Conservation (phyloP, 2,888 invertebrate genomes). For the Eristalis tenax region DNA sequence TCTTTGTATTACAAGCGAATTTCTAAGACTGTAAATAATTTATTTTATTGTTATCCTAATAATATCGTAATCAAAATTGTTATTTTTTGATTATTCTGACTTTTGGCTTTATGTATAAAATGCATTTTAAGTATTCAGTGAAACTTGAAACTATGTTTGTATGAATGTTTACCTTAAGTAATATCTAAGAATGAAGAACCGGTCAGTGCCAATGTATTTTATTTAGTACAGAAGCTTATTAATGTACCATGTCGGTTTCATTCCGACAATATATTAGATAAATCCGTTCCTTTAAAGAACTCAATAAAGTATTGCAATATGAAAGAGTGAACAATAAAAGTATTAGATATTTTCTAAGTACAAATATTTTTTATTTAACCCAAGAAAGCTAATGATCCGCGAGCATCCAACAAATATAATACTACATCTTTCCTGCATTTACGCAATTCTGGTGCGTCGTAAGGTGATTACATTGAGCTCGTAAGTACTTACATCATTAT, state of each 20-base stretch:
- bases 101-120: constrained; percentile 42
- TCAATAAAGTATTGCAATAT: constrained; percentile 65
- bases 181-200: constrained; percentile 27
- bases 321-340: constrained; percentile 52
- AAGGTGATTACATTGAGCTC: too few relatives aligned
- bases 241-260: constrained; percentile 47
- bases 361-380: neutral
- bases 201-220: constrained; percentile 65
- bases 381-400: neutral
- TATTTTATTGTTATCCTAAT: constrained; percentile 57
- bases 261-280: constrained; percentile 23
- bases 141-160: constrained; percentile 6
- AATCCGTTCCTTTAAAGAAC: neutral
- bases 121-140: constrained; percentile 39
- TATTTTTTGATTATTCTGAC: neutral
- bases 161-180: constrained; percentile 7
- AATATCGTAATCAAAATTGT: constrained; percentile 2
- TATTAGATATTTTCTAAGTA: neutral
- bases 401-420: too few relatives aligned
- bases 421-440: too few relatives aligned
- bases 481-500: too few relatives aligned
- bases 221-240: constrained; percentile 39
- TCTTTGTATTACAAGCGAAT: constrained; percentile 56
- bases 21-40: constrained; percentile 77
- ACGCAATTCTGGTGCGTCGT: too few relatives aligned